Evolutionary conservation across 2,113 vertebrate species (phyloP).

Genomic region (Bujurquina vittata): DNA sequence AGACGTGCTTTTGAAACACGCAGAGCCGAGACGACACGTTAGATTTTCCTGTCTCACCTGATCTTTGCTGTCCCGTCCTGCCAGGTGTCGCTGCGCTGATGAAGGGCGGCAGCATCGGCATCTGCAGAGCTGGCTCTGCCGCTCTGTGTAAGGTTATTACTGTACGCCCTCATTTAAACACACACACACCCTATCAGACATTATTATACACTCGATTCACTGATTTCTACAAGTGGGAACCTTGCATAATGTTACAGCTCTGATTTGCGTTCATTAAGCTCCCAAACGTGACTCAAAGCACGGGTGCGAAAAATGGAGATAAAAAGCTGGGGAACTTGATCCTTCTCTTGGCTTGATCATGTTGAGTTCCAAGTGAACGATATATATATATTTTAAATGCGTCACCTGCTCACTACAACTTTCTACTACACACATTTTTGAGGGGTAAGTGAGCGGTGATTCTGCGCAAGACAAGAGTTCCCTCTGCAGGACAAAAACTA

Average conservation of each 20-base stretch:
- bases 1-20: neutral
- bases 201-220: no score
- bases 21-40: neutral
- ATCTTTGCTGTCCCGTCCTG: neutral
- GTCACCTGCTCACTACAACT: no score
- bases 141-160: neutral
- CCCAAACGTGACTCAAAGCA: neutral
- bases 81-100: neutral
- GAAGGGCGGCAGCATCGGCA: slow-evolving; percentile 18
- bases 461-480: slow-evolving; percentile 30
- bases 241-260: no score
- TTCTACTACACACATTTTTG: neutral
- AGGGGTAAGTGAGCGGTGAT: neutral
- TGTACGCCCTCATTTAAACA: neutral
- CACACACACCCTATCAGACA: neutral
- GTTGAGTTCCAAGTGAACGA: no score
- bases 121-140: neutral
- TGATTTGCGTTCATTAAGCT: neutral
- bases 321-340: no score
- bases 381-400: neutral
- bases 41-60: slow-evolving; percentile 29
- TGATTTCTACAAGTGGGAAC: neutral
- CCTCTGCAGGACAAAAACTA: slow-evolving; percentile 51
- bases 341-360: no score
- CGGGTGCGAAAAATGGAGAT: neutral